phyloP scores from a whole-genome alignment of 1,140 invertebrate species.

The Rhyacophila brunnea region DNA sequence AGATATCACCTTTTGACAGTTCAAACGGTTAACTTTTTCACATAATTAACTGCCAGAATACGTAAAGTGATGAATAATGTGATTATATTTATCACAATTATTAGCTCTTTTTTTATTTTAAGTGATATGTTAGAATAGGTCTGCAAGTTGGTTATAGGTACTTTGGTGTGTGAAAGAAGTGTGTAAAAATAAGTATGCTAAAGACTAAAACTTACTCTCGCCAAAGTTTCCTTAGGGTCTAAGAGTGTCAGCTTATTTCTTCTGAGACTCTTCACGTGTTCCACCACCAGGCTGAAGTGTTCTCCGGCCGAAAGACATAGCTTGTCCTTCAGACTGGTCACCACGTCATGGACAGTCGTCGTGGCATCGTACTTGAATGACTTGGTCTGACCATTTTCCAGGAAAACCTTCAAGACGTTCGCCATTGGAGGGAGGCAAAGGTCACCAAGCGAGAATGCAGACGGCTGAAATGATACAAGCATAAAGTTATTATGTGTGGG shows the following conservation, averaged over 20 bases:
- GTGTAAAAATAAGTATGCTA: too few relatives aligned
- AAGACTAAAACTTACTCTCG: constrained; percentile 82
- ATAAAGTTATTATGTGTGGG: constrained; percentile 16
- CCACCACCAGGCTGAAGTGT: constrained; percentile 85
- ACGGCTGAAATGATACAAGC: constrained; percentile 60
- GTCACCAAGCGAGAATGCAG: constrained; percentile 73
- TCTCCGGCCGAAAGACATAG: constrained; percentile 76
- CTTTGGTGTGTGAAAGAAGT: too few relatives aligned
- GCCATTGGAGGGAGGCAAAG: constrained; percentile 85
- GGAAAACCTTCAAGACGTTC: constrained; percentile 88
- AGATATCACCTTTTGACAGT: too few relatives aligned
- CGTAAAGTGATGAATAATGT: too few relatives aligned
- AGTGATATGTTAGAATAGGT: too few relatives aligned
- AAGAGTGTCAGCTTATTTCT: constrained; percentile 82
- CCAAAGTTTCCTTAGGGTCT: constrained; percentile 78
- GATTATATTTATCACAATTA: too few relatives aligned
- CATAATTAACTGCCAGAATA: too few relatives aligned
- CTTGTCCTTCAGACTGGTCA: constrained; percentile 82
- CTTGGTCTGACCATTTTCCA: constrained; percentile 94
- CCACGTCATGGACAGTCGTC: constrained; percentile 86
- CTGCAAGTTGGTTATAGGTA: too few relatives aligned
- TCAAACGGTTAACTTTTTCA: too few relatives aligned
- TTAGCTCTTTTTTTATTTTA: too few relatives aligned
- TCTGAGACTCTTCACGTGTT: constrained; percentile 84
- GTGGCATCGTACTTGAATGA: constrained; percentile 93